These are phyloP conservation scores for Nerophis ophidion DNA, from an alignment of 2,113 vertebrate species.

Conservation along the genomic window DNA sequence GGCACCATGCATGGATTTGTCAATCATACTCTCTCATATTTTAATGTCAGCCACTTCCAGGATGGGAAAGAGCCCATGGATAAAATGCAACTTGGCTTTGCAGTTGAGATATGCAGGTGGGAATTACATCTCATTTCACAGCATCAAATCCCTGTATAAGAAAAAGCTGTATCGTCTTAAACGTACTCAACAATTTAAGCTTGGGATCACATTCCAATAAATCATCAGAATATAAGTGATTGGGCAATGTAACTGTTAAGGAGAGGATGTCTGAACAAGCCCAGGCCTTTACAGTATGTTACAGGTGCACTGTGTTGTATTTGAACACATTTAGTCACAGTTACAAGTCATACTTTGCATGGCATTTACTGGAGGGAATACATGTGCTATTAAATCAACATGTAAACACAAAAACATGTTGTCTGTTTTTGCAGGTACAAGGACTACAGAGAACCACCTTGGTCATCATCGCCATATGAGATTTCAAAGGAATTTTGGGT, in stretches of 20 bases:
- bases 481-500: constrained; percentile 96
- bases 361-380: not conserved
- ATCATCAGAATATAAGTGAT: no score
- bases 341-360: not conserved
- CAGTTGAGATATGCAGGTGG: constrained; percentile 92
- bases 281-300: no score
- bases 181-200: no score
- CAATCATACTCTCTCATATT: constrained; percentile 95
- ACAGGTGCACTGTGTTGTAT: no score
- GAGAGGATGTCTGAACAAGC: no score
- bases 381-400: not conserved
- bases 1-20: constrained; percentile 97
- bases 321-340: not conserved
- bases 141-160: not conserved
- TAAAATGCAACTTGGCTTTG: constrained; percentile 77
- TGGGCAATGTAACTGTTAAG: no score
- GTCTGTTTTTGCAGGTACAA: constrained; percentile 80
- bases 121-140: not conserved
- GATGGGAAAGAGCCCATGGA: constrained; percentile 81
- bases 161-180: no score
- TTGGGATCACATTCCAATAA: no score
- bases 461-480: constrained; percentile 86
- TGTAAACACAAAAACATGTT: not conserved
- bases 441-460: constrained; percentile 93
- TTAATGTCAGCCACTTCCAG: constrained; percentile 96